Evolutionary conservation across 2,888 invertebrate species (phyloP).

Genomic region (Watsonalla cultraria): DNA sequence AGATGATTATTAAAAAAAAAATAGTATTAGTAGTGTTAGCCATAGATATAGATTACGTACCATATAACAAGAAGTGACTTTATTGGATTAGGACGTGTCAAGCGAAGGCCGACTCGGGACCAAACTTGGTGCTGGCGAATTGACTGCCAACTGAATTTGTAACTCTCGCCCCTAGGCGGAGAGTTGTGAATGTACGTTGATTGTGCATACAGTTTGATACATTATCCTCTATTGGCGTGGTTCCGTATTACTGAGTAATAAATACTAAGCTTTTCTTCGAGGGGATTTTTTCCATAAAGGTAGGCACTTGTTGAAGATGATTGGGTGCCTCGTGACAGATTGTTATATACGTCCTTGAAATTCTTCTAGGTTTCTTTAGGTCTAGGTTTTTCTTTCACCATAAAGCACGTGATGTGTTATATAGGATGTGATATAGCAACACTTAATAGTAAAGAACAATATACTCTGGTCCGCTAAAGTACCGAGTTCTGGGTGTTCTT

Average conservation of each 20-base stretch:
- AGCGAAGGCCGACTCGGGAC: conserved; percentile 39
- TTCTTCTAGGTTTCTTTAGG: too few relatives aligned
- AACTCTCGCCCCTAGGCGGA: conserved; percentile 46
- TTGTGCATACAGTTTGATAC: conserved; percentile 42
- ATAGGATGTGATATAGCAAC: too few relatives aligned
- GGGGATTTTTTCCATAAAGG: neutral
- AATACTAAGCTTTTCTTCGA: neutral
- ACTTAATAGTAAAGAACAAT: too few relatives aligned
- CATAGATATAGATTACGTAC: neutral
- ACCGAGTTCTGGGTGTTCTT: too few relatives aligned
- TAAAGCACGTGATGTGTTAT: too few relatives aligned
- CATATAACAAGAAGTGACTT: conserved; percentile 10
- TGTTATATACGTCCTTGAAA: too few relatives aligned
- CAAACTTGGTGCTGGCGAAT: conserved; percentile 44
- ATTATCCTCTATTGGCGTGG: conserved; percentile 7
- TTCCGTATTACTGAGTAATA: conserved; percentile 13
- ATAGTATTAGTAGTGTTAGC: too few relatives aligned
- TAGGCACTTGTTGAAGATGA: too few relatives aligned
- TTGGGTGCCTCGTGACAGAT: too few relatives aligned
- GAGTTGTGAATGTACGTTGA: conserved; percentile 60
- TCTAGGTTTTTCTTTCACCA: too few relatives aligned
- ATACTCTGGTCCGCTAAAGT: too few relatives aligned
- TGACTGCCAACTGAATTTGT: conserved; percentile 47
- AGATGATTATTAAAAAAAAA: too few relatives aligned
- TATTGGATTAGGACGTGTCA: conserved; percentile 60